Percentiles rank a stretch among this genome's conserved stretches.
phyloP scores from a whole-genome alignment of 2,113 vertebrate species.

The Sinocyclocheilus rhinocerous region DNA sequence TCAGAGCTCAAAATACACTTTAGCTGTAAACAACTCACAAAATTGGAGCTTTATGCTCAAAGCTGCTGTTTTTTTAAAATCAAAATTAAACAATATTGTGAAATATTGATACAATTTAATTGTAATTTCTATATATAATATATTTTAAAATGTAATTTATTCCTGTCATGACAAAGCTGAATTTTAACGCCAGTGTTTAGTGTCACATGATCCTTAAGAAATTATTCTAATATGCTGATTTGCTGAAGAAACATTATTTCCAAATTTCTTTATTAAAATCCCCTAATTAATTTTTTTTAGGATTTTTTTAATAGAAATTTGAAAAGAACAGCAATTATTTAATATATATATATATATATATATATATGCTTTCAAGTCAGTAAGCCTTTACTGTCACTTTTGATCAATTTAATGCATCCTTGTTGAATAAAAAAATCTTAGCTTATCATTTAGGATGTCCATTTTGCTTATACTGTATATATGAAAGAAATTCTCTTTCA shows the following conservation, averaged over 20 bases:
- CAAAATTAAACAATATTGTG: no score
- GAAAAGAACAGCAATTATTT: not conserved
- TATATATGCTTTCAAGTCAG: not conserved
- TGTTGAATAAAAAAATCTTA: not conserved
- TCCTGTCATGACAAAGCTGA: not conserved
- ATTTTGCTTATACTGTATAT: not conserved
- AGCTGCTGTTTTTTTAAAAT: not conserved
- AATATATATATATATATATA: no score
- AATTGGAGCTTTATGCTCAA: not conserved
- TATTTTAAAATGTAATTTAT: no score
- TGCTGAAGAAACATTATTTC: not conserved
- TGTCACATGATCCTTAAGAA: not conserved
- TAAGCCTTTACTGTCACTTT: not conserved
- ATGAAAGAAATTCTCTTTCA: not conserved
- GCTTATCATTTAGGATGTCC: not conserved
- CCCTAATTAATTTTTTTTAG: not conserved
- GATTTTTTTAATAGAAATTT: no score
- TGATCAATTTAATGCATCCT: not conserved
- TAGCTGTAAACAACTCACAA: not conserved
- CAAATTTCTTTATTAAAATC: no score
- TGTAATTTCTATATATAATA: no score
- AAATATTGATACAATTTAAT: no score
- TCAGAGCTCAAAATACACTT: not conserved
- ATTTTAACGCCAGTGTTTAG: not conserved
- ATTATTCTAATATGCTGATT: not conserved